Percentiles rank a stretch among this genome's conserved stretches.
phyloP scores from a whole-genome alignment of 2,797 vertebrate species.

The Coendou prehensilis region DNA sequence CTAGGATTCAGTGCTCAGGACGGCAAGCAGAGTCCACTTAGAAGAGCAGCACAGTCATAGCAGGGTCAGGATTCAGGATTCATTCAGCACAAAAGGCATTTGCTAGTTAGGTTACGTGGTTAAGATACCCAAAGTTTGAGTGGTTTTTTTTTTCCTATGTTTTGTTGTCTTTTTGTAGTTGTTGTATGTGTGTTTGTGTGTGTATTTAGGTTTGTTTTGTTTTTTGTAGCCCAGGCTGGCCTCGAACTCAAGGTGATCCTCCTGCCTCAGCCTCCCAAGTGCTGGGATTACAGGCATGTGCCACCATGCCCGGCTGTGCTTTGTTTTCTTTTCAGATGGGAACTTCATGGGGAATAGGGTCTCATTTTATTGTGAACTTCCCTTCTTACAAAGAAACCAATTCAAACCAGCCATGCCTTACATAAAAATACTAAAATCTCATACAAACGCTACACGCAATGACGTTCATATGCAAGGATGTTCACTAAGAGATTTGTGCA shows the following conservation, averaged over 20 bases:
- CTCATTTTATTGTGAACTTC: slow-evolving; percentile 21
- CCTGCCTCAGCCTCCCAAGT: not conserved
- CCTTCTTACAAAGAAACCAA: slow-evolving; percentile 55
- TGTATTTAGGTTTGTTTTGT: not conserved
- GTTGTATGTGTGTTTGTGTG: not conserved
- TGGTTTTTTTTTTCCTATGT: not conserved
- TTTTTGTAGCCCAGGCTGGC: not conserved
- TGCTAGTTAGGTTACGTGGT: slow-evolving; percentile 19
- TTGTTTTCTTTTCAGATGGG: slow-evolving; percentile 49
- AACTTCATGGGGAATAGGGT: not conserved
- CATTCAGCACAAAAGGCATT: not conserved
- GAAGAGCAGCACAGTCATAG: not conserved
- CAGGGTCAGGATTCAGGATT: not conserved
- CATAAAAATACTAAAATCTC: slow-evolving; percentile 70
- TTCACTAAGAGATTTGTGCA: slow-evolving; percentile 64
- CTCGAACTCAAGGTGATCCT: not conserved
- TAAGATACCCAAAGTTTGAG: not conserved
- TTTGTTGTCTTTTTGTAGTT: not conserved
- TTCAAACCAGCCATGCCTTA: slow-evolving; percentile 62
- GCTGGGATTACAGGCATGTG: not conserved
- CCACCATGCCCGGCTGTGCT: not conserved
- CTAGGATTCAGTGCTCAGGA: not conserved
- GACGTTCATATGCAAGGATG: slow-evolving; percentile 55
- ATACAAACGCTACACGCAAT: slow-evolving; percentile 51
- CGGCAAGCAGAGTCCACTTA: not conserved